Percentiles rank a stretch among this genome's conserved stretches.
phyloP scores from a whole-genome alignment of 2,797 vertebrate genomes.

The Graptemys geographica region DNA sequence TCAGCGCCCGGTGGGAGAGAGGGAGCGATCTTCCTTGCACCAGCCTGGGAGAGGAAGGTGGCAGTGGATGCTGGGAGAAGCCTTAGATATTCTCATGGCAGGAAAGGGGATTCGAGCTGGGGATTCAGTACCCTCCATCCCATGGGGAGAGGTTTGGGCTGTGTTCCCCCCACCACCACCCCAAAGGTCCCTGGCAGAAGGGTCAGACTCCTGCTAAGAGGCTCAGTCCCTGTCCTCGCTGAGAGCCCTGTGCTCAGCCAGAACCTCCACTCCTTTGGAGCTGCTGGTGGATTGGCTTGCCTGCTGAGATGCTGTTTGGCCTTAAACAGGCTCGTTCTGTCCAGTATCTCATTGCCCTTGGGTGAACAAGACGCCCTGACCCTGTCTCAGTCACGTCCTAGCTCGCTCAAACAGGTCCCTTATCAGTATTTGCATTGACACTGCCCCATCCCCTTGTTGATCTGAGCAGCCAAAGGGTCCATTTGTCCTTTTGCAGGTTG shows the following conservation, averaged over 20 bases:
- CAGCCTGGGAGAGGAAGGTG: no score
- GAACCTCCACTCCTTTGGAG: not conserved
- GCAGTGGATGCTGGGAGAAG: not conserved
- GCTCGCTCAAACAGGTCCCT: not conserved
- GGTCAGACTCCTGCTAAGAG: not conserved
- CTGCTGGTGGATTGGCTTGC: not conserved
- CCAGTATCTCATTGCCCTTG: not conserved
- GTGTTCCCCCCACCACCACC: not conserved
- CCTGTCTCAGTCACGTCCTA: not conserved
- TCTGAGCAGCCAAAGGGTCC: not conserved
- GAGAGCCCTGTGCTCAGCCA: not conserved
- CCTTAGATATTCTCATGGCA: not conserved
- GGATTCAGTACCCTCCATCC: not conserved
- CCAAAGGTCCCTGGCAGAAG: not conserved
- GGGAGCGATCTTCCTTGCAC: not conserved
- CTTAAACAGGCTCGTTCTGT: not conserved
- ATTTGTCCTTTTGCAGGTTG: not conserved
- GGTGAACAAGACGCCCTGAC: not conserved
- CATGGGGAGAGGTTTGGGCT: not conserved
- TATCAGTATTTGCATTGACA: not conserved
- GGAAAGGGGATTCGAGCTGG: not conserved
- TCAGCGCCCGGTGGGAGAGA: fast-evolving
- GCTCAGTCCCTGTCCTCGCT: not conserved
- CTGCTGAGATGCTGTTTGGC: not conserved
- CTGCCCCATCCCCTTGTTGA: fast-evolving